These are phyloP conservation scores for Sitta carolinensis DNA, from an alignment of 2,797 vertebrate species.

Conservation along the genomic window DNA sequence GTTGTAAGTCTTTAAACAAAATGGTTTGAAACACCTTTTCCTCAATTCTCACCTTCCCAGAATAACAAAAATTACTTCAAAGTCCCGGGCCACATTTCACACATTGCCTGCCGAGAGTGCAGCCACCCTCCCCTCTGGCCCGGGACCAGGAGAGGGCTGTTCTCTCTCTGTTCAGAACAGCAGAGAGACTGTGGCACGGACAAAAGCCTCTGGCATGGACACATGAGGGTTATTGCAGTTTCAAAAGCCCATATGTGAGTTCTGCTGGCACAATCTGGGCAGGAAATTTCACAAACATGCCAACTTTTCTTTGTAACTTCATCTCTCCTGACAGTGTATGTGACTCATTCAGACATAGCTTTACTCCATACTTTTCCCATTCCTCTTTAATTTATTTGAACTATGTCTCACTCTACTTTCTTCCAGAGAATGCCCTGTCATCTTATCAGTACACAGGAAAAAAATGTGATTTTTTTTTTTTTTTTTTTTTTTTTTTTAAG, in stretches of 20 bases:
- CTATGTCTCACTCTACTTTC: not conserved
- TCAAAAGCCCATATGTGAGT: not conserved
- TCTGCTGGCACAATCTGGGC: conserved; percentile 20
- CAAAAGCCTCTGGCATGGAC: not conserved
- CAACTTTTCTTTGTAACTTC: not conserved
- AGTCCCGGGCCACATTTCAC: not conserved
- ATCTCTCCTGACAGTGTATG: not conserved
- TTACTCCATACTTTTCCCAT: not conserved
- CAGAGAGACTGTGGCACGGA: not conserved
- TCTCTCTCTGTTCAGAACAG: not conserved
- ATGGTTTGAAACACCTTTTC: not conserved
- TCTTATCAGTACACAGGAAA: not conserved
- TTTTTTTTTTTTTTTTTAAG: not conserved
- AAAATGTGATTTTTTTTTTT: not conserved
- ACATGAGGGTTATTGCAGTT: not conserved
- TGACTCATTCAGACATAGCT: not conserved
- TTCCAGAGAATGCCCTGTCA: not conserved
- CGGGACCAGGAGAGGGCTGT: not conserved
- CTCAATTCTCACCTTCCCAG: not conserved
- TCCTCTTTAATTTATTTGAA: not conserved
- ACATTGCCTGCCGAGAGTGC: not conserved
- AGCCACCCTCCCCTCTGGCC: not conserved
- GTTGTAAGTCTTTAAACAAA: not conserved
- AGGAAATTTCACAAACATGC: not conserved
- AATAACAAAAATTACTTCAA: not conserved